Percentiles rank a stretch among this genome's conserved stretches.
These are phyloP conservation scores for Arremon brunneinucha DNA, from an alignment of 2,797 vertebrate species.

Conservation along the genomic window DNA sequence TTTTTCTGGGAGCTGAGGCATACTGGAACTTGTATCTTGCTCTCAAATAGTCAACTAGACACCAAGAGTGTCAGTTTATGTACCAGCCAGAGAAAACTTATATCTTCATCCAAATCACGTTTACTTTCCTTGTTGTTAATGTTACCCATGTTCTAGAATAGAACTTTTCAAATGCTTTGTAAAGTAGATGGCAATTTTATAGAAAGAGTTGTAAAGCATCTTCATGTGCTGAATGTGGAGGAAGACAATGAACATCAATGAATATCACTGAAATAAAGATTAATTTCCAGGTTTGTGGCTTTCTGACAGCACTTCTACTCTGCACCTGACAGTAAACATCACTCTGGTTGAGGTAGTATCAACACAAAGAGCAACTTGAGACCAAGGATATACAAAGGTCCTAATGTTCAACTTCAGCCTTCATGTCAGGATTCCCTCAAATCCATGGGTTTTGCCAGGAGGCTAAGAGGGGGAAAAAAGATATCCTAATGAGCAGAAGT, in stretches of 20 bases:
- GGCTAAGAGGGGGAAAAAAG: rapidly evolving
- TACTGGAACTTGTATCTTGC: neutral
- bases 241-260: neutral
- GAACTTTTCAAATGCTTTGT: rapidly evolving
- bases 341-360: neutral
- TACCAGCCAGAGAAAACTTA: neutral
- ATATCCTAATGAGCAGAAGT: neutral
- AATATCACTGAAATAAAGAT: neutral
- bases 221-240: neutral
- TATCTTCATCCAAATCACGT: rapidly evolving
- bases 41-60: neutral
- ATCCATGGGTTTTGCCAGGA: neutral
- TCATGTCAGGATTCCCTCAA: neutral
- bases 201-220: neutral
- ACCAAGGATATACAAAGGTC: neutral
- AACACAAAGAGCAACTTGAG: neutral
- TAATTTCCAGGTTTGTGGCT: neutral
- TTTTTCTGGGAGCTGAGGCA: neutral
- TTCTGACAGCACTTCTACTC: neutral
- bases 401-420: neutral
- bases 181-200: neutral
- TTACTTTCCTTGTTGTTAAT: neutral
- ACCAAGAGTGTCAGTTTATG: neutral
- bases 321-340: neutral
- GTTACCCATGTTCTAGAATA: neutral